Base-by-base conservation (phyloP, 2,797 vertebrate genomes). In the Glyptemys insculpta region DNA sequence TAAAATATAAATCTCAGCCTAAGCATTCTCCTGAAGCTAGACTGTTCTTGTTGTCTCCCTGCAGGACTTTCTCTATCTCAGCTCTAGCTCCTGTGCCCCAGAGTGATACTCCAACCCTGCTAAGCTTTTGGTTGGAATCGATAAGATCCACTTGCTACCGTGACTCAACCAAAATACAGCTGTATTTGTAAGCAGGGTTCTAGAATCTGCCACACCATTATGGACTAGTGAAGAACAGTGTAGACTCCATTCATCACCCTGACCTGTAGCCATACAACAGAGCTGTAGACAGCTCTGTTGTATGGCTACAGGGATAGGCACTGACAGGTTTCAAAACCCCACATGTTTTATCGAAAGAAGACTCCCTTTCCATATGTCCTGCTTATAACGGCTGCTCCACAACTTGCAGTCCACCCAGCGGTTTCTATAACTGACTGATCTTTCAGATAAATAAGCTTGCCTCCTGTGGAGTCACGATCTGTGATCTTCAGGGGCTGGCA, bases 381-480 rank as follows among this genome's bases (percentile, higher is more conserved):
- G 74, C 83, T 92, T 37, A 52, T 52, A 50, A 91, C 85, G 49
- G 59, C 44, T 85, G 85, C 44, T 86, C 85, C 54, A 81, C 44
- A 94, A 81, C 10, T 12, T 91, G 34, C 82, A 94, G 79, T 91
- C 68, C 83, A 47, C 54, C 57, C 53, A 83, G 59, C 18, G 12
- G 29, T 23, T 72, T 72, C n/a, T 72, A 41, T 41, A 72, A 72
- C 37, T 72, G 21, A 72, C 5, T 72, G 68, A 72, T 72, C 68
- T 23, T 72, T 72, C 68, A 72, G 37, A 72, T 41, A 72, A 72
- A 72, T 72, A 72, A 72, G 37, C 68, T 37, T 41, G 68, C n/a
- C 27, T 94, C 74, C 74, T 50, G 52, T 0, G 0, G 85, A 31
- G 0, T 0, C 34, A 1, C 65, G 53, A 86, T 76, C 52, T 92